Evolutionary conservation across 2,888 invertebrate species (phyloP), one percentile per base, ranked within the genome.

Genomic region (Cistogaster globosa): DNA sequence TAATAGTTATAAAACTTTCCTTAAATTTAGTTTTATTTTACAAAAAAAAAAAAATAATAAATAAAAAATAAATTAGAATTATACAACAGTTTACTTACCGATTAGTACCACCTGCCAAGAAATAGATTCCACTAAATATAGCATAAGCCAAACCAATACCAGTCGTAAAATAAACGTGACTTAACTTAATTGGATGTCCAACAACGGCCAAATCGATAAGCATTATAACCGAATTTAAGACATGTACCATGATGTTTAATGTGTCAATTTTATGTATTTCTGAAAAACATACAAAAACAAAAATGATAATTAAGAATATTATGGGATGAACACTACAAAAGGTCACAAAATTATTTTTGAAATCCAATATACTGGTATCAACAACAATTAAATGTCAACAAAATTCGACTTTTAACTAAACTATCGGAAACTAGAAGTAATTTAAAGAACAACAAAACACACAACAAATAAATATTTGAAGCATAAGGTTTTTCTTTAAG

Each of bases 141-240:
- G 95, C 93, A 91, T 97, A 97, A 38, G 94, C 88, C 36, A 95
- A 87, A 7, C 94, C 95, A 88, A 96, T 94, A 12, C 94, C 88
- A 55, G 96, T 90, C 0, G 95, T 94, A 92, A 95, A 95, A 93
- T 89, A 95, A 88, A 89, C 92, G 88, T 93, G 93, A 88, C 91
- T 92, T 89, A 93, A 89, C 87, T 95, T 94, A 18, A 95, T 93
- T 7, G 97, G 97, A 88, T 96, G 95, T n/a, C 94, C 94, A n/a
- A 95, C 94, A 58, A 96, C 92, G 84, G 94, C 93, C 87, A 97
- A 91, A 90, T 97, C 96, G 12, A 95, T 89, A 62, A 97, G 89
- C 95, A 97, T 96, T 88, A 96, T 92, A 60, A 96, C 91, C 12
- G 96, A 95, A 93, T 97, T 97, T 88, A 95, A 93, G 76, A 93